These are phyloP conservation scores for Eupithecia pulchellata DNA, from an alignment of 2,888 invertebrate species.

Conservation along the genomic window DNA sequence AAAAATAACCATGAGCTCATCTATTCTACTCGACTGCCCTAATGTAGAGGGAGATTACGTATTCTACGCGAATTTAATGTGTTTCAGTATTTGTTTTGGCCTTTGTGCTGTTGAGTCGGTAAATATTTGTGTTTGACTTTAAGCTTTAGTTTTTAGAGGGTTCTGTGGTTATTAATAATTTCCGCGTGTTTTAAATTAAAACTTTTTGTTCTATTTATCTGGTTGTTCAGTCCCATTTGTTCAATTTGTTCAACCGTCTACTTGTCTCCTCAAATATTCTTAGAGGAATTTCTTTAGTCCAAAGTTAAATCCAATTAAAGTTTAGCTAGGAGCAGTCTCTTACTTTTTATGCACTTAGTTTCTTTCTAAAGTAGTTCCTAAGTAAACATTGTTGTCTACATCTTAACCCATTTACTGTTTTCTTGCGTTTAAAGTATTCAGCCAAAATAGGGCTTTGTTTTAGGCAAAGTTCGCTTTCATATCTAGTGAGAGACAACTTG, in stretches of 20 bases:
- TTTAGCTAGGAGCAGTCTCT: slow-evolving; percentile 42
- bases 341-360: slow-evolving; percentile 43
- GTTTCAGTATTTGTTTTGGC: slow-evolving; percentile 19
- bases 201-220: slow-evolving; percentile 14
- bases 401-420: slow-evolving; percentile 20
- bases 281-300: slow-evolving; percentile 26
- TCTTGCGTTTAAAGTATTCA: background rate
- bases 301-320: slow-evolving; percentile 38
- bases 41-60: slow-evolving; percentile 11
- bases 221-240: slow-evolving; percentile 26
- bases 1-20: slow-evolving; percentile 34
- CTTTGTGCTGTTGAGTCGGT: slow-evolving; percentile 10
- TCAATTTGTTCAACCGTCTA: slow-evolving; percentile 30
- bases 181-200: background rate
- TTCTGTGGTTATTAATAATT: background rate
- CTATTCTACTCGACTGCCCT: slow-evolving; percentile 14
- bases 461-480: background rate
- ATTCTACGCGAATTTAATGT: slow-evolving; percentile 16
- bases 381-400: slow-evolving; percentile 32
- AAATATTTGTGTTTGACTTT: slow-evolving; percentile 13
- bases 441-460: background rate
- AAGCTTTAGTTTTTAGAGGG: slow-evolving; percentile 8
- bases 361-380: slow-evolving; percentile 33
- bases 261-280: slow-evolving; percentile 38
- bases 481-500: background rate